A percentile compares a stretch with the other conserved stretches of the same genome.
phyloP scores from a whole-genome alignment of 2,888 invertebrate genomes.

The Stomorhina lunata region DNA sequence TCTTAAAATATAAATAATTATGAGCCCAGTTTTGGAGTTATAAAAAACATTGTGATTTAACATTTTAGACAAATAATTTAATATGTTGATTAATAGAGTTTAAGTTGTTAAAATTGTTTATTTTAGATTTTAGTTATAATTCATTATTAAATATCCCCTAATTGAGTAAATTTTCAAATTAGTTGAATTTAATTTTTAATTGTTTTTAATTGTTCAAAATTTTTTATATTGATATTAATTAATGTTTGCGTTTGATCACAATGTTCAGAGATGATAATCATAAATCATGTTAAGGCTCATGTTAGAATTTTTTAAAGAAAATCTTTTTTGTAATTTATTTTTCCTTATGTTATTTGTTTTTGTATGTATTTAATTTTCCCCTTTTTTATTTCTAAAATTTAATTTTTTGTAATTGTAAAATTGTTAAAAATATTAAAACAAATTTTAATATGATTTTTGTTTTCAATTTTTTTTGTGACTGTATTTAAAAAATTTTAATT shows the following conservation, averaged over 20 bases:
- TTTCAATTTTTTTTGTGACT: constrained; percentile 29
- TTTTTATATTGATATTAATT: constrained; percentile 14
- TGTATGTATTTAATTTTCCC: constrained; percentile 1
- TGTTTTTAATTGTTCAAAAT: constrained; percentile 2
- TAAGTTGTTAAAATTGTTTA: constrained; percentile 51
- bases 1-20: constrained; percentile 11
- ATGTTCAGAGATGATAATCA: constrained; percentile 21
- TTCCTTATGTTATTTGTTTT: constrained; percentile 23
- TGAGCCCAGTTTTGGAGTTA: constrained; percentile 17
- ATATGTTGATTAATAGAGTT: constrained; percentile 37
- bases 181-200: constrained; percentile 15
- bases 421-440: constrained; percentile 39
- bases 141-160: too few species aligned
- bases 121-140: constrained; percentile 38
- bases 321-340: constrained; percentile 20
- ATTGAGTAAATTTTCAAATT: background rate
- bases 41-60: constrained; percentile 48
- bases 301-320: constrained; percentile 1
- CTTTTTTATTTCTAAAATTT: constrained; percentile 18
- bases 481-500: constrained; percentile 40
- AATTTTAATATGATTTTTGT: constrained; percentile 2
- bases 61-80: constrained; percentile 29
- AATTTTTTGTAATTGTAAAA: constrained; percentile 19
- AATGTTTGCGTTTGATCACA: constrained; percentile 32
- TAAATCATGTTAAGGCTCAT: constrained; percentile 15